These are phyloP conservation scores for Galeopsomyia nigrocyanea DNA, from an alignment of 2,888 invertebrate genomes.

Conservation along the genomic window DNA sequence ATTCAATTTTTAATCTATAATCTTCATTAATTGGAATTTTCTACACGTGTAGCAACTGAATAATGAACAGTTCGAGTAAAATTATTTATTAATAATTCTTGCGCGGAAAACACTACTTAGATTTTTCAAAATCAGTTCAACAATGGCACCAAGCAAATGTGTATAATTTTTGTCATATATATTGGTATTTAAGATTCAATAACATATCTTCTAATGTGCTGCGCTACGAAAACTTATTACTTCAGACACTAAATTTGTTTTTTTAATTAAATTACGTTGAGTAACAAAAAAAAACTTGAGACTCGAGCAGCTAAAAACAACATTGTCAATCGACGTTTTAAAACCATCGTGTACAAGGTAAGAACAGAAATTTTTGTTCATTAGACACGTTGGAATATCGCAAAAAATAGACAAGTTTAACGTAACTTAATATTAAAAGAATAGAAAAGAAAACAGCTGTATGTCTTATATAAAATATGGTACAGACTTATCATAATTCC, in stretches of 20 bases:
- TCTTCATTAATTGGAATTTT: not conserved
- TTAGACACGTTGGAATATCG: not conserved
- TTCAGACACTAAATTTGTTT: not conserved
- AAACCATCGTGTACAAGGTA: too few species aligned
- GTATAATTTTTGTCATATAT: conserved; percentile 3
- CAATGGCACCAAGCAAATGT: conserved; percentile 6
- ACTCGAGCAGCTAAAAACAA: not conserved
- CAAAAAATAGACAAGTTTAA: not conserved
- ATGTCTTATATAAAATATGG: not conserved
- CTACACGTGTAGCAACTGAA: conserved; percentile 1
- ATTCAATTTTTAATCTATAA: conserved; percentile 15
- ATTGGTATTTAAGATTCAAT: conserved; percentile 14
- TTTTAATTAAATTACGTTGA: not conserved
- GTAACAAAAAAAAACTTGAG: conserved; percentile 16
- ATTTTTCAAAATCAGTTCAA: conserved; percentile 3
- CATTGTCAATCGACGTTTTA: too few species aligned
- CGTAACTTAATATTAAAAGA: conserved; percentile 8
- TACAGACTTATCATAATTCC: conserved; percentile 36
- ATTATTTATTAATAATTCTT: too few species aligned
- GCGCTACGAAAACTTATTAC: conserved; percentile 8
- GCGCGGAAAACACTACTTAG: not conserved
- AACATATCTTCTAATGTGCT: conserved; percentile 1
- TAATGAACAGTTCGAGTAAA: not conserved
- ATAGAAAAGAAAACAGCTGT: conserved; percentile 6
- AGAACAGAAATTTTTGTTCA: too few species aligned